phyloP scores from a whole-genome alignment of 2,113 vertebrate species.

The Dipodomys stephensi region DNA sequence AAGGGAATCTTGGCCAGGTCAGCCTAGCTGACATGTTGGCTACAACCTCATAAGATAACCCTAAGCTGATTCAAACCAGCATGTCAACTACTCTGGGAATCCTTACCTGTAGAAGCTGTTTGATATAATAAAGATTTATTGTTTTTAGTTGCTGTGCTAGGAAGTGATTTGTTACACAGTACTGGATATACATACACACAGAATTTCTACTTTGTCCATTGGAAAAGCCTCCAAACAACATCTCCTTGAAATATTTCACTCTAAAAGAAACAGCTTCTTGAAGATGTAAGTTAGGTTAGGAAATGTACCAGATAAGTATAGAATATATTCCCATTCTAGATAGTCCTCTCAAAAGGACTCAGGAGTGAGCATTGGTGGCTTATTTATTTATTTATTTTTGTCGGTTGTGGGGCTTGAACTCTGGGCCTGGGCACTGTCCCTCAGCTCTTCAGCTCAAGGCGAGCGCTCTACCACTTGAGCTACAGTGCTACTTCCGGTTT shows the following conservation, averaged over 20 bases:
- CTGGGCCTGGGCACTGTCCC: no score
- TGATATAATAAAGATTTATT: background rate
- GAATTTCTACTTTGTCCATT: background rate
- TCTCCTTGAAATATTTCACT: background rate
- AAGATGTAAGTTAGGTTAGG: background rate
- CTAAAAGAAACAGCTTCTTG: conserved; percentile 31
- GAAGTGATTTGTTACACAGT: background rate
- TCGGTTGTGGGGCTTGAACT: no score
- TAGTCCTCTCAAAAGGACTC: background rate
- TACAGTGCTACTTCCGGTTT: no score
- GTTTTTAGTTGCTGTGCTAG: background rate
- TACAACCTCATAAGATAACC: background rate
- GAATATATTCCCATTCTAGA: background rate
- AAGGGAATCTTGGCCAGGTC: background rate
- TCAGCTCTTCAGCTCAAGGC: no score
- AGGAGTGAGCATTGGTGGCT: background rate
- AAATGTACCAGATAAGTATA: background rate
- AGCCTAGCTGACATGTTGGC: background rate
- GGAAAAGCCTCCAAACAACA: background rate
- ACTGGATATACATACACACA: background rate
- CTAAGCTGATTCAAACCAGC: background rate
- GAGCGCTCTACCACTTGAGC: no score
- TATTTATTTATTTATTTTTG: no score
- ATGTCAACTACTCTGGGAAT: background rate
- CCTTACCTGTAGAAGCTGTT: background rate